Conservation (phyloP, 2,888 invertebrate species). For the Spodoptera exigua region DNA sequence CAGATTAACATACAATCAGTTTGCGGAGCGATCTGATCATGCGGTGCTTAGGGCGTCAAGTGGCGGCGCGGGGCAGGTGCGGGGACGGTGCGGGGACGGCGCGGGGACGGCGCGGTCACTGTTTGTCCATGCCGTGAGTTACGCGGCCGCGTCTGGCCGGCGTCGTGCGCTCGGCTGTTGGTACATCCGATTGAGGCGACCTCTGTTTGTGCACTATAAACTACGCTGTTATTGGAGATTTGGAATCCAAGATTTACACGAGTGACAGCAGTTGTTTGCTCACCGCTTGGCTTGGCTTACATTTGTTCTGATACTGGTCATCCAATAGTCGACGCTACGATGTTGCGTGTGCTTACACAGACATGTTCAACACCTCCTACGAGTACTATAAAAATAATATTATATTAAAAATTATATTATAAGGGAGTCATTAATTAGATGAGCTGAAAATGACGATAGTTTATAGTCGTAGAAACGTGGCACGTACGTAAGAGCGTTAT, state of each 20-base stretch:
- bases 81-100: background rate
- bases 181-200: slow-evolving; percentile 21
- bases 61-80: background rate
- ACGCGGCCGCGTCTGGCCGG: slow-evolving; percentile 5
- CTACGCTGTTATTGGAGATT: slow-evolving; percentile 30
- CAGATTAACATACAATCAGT: slow-evolving; percentile 32
- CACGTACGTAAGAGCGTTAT: too few relatives aligned
- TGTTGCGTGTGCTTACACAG: too few relatives aligned
- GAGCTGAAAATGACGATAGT: too few relatives aligned
- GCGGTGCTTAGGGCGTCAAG: background rate
- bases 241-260: slow-evolving; percentile 19
- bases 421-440: too few relatives aligned
- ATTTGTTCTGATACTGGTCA: background rate
- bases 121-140: slow-evolving; percentile 41
- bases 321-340: background rate
- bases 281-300: background rate
- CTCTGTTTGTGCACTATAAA: slow-evolving; percentile 32
- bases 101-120: slow-evolving; percentile 5
- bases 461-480: too few relatives aligned
- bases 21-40: slow-evolving; percentile 10
- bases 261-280: slow-evolving; percentile 6
- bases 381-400: too few relatives aligned
- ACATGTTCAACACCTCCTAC: too few relatives aligned
- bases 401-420: too few relatives aligned
- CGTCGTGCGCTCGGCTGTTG: slow-evolving; percentile 6